Conservation (phyloP, 1,140 invertebrate species). For the Tyrophagus putrescentiae region DNA sequence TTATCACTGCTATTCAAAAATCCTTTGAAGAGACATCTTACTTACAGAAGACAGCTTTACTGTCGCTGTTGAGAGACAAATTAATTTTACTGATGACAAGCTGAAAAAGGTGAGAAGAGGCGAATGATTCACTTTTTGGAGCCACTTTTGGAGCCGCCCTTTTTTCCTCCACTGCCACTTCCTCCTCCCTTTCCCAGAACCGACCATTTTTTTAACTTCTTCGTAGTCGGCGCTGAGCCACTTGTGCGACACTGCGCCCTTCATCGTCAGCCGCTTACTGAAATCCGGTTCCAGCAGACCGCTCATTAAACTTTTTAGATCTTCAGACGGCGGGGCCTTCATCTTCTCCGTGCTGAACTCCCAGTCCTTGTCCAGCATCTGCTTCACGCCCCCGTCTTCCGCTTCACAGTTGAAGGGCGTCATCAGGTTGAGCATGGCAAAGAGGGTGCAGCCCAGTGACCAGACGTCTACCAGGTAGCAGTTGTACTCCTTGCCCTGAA, state of each 20-base stretch:
- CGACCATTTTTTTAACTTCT: neutral
- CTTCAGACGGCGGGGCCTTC: conserved; percentile 44
- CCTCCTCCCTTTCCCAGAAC: neutral
- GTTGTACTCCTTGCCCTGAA: conserved; percentile 38
- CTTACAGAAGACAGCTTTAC: too few relatives aligned
- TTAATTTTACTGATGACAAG: too few relatives aligned
- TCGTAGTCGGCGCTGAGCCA: conserved; percentile 15
- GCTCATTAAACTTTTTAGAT: conserved; percentile 52
- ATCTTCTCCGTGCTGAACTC: conserved; percentile 50
- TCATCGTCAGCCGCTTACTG: conserved; percentile 50
- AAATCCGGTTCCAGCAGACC: conserved; percentile 63
- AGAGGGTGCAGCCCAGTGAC: conserved; percentile 28
- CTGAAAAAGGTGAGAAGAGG: too few relatives aligned
- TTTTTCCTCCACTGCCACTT: too few relatives aligned
- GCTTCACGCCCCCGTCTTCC: conserved; percentile 33
- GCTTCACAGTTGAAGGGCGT: conserved; percentile 36
- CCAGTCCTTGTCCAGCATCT: conserved; percentile 53
- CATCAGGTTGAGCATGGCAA: conserved; percentile 27
- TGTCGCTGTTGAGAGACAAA: too few relatives aligned
- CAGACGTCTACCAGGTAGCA: conserved; percentile 31
- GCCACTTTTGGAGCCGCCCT: too few relatives aligned
- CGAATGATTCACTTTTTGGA: too few relatives aligned
- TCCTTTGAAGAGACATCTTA: too few relatives aligned
- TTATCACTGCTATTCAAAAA: too few relatives aligned
- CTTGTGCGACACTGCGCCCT: conserved; percentile 28